phyloP scores from a whole-genome alignment of 2,113 vertebrate genomes.

The Paratilapia polleni region DNA sequence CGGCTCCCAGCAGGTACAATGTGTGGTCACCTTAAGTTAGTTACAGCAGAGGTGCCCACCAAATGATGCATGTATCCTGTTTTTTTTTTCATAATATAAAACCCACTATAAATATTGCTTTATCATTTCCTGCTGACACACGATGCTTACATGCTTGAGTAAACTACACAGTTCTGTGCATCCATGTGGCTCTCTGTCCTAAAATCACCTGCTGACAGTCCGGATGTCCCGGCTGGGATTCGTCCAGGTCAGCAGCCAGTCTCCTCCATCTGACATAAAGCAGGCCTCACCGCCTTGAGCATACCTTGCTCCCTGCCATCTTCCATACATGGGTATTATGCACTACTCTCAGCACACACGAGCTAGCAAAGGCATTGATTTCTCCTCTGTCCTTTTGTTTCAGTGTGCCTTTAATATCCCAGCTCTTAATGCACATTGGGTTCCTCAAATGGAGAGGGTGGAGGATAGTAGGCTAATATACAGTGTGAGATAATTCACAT shows the following conservation, averaged over 20 bases:
- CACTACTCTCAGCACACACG: constrained; percentile 18
- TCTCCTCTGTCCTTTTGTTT: constrained; percentile 24
- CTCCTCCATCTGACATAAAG: constrained; percentile 40
- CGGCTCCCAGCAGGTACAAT: background rate
- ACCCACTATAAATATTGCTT: constrained; percentile 5
- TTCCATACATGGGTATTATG: constrained; percentile 53
- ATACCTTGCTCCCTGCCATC: constrained; percentile 35
- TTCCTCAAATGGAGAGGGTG: constrained; percentile 4
- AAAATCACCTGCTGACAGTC: constrained; percentile 50
- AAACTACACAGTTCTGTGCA: background rate
- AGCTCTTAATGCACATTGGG: constrained; percentile 12
- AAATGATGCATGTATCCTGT: constrained; percentile 5
- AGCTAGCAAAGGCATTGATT: constrained; percentile 37
- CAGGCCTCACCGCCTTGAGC: constrained; percentile 40
- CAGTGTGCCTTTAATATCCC: background rate
- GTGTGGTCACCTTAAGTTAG: background rate
- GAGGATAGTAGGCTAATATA: background rate
- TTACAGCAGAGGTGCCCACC: rapidly evolving
- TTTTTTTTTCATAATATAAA: background rate
- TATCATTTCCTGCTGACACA: background rate
- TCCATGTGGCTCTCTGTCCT: background rate
- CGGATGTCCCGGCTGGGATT: constrained; percentile 46
- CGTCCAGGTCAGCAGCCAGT: constrained; percentile 35
- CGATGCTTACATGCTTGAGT: constrained; percentile 19
- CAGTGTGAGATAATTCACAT: background rate